These are phyloP conservation scores for Propsilocerus akamusi DNA, from an alignment of 1,140 invertebrate species.

Conservation along the genomic window DNA sequence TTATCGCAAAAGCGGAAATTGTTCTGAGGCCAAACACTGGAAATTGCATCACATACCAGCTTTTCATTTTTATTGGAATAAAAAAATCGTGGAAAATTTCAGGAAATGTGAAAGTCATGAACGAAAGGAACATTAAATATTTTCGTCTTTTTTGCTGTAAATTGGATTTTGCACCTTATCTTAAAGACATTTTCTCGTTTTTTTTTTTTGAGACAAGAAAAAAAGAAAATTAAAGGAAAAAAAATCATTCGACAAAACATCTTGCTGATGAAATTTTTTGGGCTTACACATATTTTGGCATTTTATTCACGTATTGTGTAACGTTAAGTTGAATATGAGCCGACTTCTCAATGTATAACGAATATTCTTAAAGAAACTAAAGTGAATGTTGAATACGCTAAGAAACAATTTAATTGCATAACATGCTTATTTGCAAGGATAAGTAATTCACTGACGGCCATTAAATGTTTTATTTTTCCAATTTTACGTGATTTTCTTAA, in stretches of 20 bases:
- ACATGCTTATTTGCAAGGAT: neutral
- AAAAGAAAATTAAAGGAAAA: slow-evolving; percentile 2
- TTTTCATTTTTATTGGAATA: slow-evolving; percentile 1
- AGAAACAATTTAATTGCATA: slow-evolving; percentile 1
- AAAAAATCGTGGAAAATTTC: neutral
- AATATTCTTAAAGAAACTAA: neutral
- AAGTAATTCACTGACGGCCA: neutral
- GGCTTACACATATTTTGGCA: neutral
- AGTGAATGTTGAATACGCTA: neutral
- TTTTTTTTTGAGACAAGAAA: neutral
- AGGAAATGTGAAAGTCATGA: neutral
- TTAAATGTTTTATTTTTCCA: neutral
- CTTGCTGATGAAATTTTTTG: neutral
- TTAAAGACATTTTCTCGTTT: neutral
- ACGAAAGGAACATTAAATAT: neutral
- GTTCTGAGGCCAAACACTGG: too few relatives aligned
- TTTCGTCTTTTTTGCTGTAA: neutral
- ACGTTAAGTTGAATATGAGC: neutral
- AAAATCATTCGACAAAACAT: neutral
- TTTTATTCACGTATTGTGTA: slow-evolving; percentile 1
- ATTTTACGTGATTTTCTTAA: slow-evolving; percentile 3
- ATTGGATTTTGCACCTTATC: slow-evolving; percentile 1
- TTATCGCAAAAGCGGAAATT: too few relatives aligned
- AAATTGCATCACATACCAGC: slow-evolving; percentile 1
- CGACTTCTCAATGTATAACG: neutral